Evolutionary conservation across 2,113 vertebrate genomes (phyloP), one percentile per base, ranked within the genome.

Genomic region (Dasyornis broadbenti): DNA sequence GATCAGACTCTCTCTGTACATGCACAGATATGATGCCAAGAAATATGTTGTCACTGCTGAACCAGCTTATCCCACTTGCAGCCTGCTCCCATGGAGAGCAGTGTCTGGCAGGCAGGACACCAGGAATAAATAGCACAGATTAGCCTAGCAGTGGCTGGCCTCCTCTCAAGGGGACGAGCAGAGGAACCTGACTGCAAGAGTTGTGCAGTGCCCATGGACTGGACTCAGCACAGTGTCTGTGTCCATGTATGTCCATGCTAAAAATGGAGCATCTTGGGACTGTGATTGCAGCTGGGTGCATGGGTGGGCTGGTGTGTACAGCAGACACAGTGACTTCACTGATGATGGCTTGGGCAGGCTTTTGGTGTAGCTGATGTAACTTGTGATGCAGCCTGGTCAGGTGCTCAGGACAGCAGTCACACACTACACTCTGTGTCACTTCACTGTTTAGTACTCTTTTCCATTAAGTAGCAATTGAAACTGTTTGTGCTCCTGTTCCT

Each of bases 181-280:
- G 4, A 1, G 33, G 59, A 52, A 15, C 33, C 21, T 0, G 1
- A 37, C 56, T 20, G 16, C 19, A 12, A 3, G 4, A 40, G 60
- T n/a, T 28, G 13, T n/a, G 22, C 26, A 20, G 24, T 27, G 23
- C 15, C 42, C 19, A 5, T 0, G 0, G 40, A 19, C 30, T 18
- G 39, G 17, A 17, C 19, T 71, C 0, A 3, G 10, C 2, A 0
- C 13, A 6, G 13, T 45, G 16, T 59, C 47, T 39, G 0, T 37
- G 26, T 66, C 56, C 26, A 10, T 0, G 0, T 47, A 0, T 37
- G 13, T 33, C 39, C 27, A 3, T 0, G 3, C 28, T 71, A 31
- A 70, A 82, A 23, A 16, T 13, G 2, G 2, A 53, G 3, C 22
- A 44, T 61, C n/a, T 44, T 37, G 19, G 65, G 28, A 30, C 31